These are phyloP conservation scores for Mastigias papua DNA, from an alignment of 30 jellyfish, hydroid and myxozoan species.

Conservation along the genomic window DNA sequence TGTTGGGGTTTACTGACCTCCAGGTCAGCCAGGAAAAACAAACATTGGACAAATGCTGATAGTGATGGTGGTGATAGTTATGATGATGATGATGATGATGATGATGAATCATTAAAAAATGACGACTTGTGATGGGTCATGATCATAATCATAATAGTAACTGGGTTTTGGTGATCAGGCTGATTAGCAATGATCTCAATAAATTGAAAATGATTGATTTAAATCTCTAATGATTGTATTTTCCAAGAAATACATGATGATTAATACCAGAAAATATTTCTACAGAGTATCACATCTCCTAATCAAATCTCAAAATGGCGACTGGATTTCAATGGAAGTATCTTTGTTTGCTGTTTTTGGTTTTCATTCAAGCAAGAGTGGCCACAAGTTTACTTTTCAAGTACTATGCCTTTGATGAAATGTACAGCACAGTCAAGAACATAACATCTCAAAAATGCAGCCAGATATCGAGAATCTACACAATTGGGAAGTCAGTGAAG, in stretches of 20 bases:
- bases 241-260: no score
- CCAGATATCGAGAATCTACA: constrained; percentile 71
- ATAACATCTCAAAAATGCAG: constrained; percentile 53
- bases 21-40: no score
- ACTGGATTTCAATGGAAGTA: neutral
- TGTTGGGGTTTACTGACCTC: neutral
- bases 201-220: no score
- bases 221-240: no score
- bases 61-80: neutral
- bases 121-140: neutral
- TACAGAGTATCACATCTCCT: no score
- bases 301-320: neutral
- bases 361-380: neutral
- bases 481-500: constrained; percentile 78
- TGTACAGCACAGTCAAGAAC: constrained; percentile 27
- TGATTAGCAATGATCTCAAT: no score
- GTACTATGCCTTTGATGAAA: constrained; percentile 46
- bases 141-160: neutral
- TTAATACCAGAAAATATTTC: no score
- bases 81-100: neutral
- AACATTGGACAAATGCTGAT: neutral
- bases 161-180: neutral
- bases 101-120: neutral
- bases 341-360: neutral
- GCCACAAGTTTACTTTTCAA: constrained; percentile 25